phyloP scores from a whole-genome alignment of 2,113 vertebrate species.

The Syngnathus typhle region DNA sequence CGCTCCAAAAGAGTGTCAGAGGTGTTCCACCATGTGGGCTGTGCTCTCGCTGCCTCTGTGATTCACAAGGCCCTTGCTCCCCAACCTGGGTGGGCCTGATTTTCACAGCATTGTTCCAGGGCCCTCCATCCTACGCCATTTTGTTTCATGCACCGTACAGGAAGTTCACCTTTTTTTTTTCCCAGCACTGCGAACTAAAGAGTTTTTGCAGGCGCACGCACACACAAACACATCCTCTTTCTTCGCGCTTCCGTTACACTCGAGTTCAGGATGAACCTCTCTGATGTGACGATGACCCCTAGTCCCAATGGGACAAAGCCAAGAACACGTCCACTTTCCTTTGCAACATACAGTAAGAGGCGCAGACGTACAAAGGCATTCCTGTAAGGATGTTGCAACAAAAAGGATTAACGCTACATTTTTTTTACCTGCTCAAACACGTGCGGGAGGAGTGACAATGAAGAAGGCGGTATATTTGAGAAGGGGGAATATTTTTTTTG shows the following conservation, averaged over 20 bases:
- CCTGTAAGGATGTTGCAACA: conserved; percentile 28
- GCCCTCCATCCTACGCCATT: conserved; percentile 50
- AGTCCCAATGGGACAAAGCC: conserved; percentile 31
- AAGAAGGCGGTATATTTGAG: not conserved
- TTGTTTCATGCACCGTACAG: conserved; percentile 65
- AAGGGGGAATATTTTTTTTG: not conserved
- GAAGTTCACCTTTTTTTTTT: conserved; percentile 63
- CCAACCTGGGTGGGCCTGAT: conserved; percentile 66
- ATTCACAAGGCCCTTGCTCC: conserved; percentile 44
- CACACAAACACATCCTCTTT: conserved; percentile 49
- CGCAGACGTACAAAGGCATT: conserved; percentile 16
- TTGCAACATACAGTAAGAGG: conserved; percentile 10
- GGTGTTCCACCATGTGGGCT: conserved; percentile 33
- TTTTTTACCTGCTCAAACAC: conserved; percentile 3
- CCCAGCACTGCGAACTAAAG: conserved; percentile 52
- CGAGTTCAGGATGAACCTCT: conserved; percentile 53
- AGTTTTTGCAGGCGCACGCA: conserved; percentile 23
- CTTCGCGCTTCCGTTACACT: conserved; percentile 43
- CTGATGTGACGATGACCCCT: conserved; percentile 58
- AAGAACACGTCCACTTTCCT: conserved; percentile 48
- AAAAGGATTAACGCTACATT: not conserved
- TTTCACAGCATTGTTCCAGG: conserved; percentile 73
- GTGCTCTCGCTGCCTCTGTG: conserved; percentile 36
- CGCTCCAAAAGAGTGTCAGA: conserved; percentile 12
- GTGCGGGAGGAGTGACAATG: not conserved